Percentiles rank a stretch among this genome's conserved stretches.
Evolutionary conservation across 2,888 invertebrate species (phyloP).

Genomic region (Uropetala carovei): DNA sequence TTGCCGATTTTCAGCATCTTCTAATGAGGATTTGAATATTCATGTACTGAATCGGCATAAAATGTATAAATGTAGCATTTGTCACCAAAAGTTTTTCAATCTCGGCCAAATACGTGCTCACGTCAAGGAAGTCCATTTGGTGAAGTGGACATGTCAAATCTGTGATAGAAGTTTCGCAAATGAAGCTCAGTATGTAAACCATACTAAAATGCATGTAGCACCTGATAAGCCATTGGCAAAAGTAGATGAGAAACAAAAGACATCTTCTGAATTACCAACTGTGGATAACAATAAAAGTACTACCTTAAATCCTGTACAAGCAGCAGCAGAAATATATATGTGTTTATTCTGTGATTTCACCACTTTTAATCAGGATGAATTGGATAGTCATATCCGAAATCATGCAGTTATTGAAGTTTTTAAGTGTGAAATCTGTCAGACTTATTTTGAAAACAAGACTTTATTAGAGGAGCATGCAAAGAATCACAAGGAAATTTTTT

Average conservation of each 20-base stretch:
- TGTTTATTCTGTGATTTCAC: not conserved
- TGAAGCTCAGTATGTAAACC: not conserved
- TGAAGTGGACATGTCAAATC: not conserved
- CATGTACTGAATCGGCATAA: not conserved
- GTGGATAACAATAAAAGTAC: not conserved
- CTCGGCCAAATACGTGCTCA: constrained; percentile 29
- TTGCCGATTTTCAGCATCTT: not conserved
- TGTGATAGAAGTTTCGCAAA: constrained; percentile 32
- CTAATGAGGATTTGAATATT: not conserved
- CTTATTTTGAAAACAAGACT: not conserved
- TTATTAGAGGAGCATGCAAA: not conserved
- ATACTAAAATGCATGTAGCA: not conserved
- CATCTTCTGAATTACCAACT: too few relatives aligned
- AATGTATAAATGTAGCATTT: constrained; percentile 33
- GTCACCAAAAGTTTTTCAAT: not conserved
- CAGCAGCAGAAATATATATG: not conserved
- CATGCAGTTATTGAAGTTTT: not conserved
- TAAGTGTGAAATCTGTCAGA: not conserved
- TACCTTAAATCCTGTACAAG: not conserved
- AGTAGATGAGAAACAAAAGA: too few relatives aligned
- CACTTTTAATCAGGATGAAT: not conserved
- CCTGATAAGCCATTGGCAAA: not conserved
- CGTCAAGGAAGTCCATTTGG: constrained; percentile 5
- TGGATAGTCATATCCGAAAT: not conserved
- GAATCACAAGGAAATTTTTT: constrained; percentile 7